Evolutionary conservation across 2,888 invertebrate genomes (phyloP).

Genomic region (Drosophila ochracea): DNA sequence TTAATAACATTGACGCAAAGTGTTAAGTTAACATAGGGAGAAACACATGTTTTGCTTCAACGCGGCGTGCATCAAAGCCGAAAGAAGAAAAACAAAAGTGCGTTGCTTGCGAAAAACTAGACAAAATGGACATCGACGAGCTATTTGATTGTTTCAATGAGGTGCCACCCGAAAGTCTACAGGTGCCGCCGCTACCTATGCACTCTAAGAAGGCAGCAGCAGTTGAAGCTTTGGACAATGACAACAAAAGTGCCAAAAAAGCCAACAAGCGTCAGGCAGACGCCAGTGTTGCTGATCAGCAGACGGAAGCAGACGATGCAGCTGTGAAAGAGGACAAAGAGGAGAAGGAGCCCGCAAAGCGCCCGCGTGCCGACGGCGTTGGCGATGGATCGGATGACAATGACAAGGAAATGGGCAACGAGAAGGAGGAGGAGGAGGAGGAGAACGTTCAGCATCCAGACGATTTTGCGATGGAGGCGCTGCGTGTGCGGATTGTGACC

Average conservation of each 20-base stretch:
- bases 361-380: constrained; percentile 33
- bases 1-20: neutral
- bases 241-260: constrained; percentile 24
- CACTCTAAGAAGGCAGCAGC: neutral
- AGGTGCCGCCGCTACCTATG: constrained; percentile 27
- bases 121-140: constrained; percentile 84
- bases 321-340: neutral
- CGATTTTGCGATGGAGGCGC: constrained; percentile 89
- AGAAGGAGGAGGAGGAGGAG: constrained; percentile 19
- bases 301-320: constrained; percentile 3
- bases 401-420: neutral
- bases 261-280: constrained; percentile 22
- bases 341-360: constrained; percentile 29
- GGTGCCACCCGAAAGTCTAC: constrained; percentile 50
- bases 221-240: neutral
- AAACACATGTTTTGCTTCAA: constrained; percentile 32
- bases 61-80: constrained; percentile 1
- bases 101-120: neutral
- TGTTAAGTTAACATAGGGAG: neutral
- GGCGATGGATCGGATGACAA: constrained; percentile 33
- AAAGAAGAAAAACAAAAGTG: neutral
- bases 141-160: constrained; percentile 84
- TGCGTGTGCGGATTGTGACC: constrained; percentile 93
- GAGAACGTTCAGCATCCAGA: constrained; percentile 60
- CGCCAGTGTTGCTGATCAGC: neutral